Base-by-base conservation (phyloP, 2,797 vertebrate species). In the Dermochelys coriacea region DNA sequence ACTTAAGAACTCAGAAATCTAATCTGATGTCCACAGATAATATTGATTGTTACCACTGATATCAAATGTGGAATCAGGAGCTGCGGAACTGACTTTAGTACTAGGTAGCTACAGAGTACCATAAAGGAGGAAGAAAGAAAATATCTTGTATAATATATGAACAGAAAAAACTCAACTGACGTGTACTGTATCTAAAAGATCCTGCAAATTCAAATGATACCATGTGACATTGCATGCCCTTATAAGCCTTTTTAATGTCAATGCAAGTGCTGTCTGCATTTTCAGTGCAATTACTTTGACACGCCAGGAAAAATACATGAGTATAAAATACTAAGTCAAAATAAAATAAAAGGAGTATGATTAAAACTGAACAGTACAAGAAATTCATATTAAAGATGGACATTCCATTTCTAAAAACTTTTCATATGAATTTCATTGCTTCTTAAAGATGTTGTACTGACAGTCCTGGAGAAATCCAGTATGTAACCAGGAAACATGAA, bases 401-500 rank as follows among this genome's bases (percentile, higher is more conserved):
- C 25, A 68, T 86, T 79, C 78, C 75, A 50, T 57, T 55, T 57
- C 45, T 15, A 0, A 49, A 47, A 52, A 25, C n/a, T 85, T 83
- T 84, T 88, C 82, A 77, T 19, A 2, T 80, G 84, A 82, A 83
- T 7, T 18, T 82, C 82, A 74, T 47, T 91, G 78, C 37, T 88
- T 59, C 82, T 90, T 78, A 92, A 88, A 49, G 31, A 45, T 51
- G 52, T 77, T 81, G 31, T 49, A 27, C 18, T 79, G 79, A 84
- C 12, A 80, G 52, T 45, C 31, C 79, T 86, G 52, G 55, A 94
- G 61, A 91, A 95, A 90, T 87, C 89, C 90, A 86, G 51, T n/a
- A 18, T 91, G 94, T 87, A 31, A 82, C 34, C 55, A 79, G 89
- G 88, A 96, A 94, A 85, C 2, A 90, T 79, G 64, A 86, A 90